These are phyloP conservation scores for Parotocinclus haroldoi DNA, from an alignment of 2,797 vertebrate species.

Conservation along the genomic window DNA sequence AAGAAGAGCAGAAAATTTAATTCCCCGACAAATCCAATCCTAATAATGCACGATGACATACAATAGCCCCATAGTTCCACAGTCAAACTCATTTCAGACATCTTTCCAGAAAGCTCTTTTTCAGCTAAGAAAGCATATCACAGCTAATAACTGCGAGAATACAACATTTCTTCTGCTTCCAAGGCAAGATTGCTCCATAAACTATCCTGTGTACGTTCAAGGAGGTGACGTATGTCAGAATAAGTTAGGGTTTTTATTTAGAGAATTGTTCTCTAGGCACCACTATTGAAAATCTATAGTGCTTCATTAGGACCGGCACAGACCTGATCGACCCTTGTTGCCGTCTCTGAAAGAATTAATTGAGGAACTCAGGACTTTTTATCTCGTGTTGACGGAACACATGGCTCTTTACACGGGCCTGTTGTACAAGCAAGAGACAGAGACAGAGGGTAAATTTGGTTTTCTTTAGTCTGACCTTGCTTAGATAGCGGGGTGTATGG, in stretches of 20 bases:
- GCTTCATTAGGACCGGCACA: constrained; percentile 40
- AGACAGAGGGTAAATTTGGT: not conserved
- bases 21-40: too few relatives aligned
- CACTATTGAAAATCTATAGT: constrained; percentile 48
- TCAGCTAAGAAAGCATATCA: too few relatives aligned
- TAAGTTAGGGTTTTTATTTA: constrained; percentile 37
- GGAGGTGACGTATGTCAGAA: not conserved
- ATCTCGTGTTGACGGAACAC: not conserved
- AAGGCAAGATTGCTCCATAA: too few relatives aligned
- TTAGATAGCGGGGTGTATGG: not conserved
- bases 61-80: too few relatives aligned
- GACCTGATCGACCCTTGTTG: constrained; percentile 11
- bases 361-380: not conserved
- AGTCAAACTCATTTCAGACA: too few relatives aligned
- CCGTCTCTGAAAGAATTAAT: not conserved
- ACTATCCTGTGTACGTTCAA: too few relatives aligned
- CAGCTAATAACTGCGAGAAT: too few relatives aligned
- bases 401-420: not conserved
- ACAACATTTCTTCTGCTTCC: too few relatives aligned
- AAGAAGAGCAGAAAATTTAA: too few relatives aligned
- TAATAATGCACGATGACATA: too few relatives aligned
- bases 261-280: constrained; percentile 27
- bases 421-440: constrained; percentile 7
- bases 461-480: not conserved
- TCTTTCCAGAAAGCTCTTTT: too few relatives aligned